Evolutionary conservation across 2,797 vertebrate genomes (phyloP), one percentile per base, ranked within the genome.

Genomic region (Sebastes variabilis): DNA sequence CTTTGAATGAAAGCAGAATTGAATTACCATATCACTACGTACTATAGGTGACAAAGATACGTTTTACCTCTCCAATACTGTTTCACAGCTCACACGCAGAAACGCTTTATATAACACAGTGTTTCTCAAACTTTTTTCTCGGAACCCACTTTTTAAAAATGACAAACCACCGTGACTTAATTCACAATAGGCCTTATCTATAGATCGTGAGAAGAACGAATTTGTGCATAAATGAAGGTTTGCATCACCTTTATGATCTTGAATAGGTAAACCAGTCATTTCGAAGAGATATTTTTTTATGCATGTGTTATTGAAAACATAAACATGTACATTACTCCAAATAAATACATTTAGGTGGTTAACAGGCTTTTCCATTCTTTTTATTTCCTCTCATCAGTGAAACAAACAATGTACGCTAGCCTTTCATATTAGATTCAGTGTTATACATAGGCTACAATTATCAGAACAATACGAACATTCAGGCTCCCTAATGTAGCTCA

Each of bases 91-190:
- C 13, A 60, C 29, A 62, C 6, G 38, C 46, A 49, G 46, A 49
- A 49, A 20, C 4, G 8, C 0, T 0, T 49, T 49, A 20, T 49
- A 20, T 49, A 49, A 49, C 46, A 49, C 46, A 49, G 46, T 54
- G n/a, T 54, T 22, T 22, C 20, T 22, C 14, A 42, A 13, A 29
- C 46, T 20, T 55, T 24, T 54, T 22, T 22, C n/a, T 22, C 8
- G n/a, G 52, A n/a, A 54, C n/a, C 52, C n/a, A 10, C n/a, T n/a
- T 54, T 54, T 3, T 54, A 10, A 54, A 22, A 54, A 54, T 54
- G 20, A 22, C 52, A 54, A 54, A 54, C n/a, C 52, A 54, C n/a
- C 52, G 1, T 0, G 2, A 54, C n/a, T 0, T 10, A 11, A n/a
- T 46, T 46, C 14, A 46, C 42, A 46, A 46, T 16, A 46, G 14